Conservation (phyloP, 2,113 vertebrate species). For the Cinclus mexicanus region DNA sequence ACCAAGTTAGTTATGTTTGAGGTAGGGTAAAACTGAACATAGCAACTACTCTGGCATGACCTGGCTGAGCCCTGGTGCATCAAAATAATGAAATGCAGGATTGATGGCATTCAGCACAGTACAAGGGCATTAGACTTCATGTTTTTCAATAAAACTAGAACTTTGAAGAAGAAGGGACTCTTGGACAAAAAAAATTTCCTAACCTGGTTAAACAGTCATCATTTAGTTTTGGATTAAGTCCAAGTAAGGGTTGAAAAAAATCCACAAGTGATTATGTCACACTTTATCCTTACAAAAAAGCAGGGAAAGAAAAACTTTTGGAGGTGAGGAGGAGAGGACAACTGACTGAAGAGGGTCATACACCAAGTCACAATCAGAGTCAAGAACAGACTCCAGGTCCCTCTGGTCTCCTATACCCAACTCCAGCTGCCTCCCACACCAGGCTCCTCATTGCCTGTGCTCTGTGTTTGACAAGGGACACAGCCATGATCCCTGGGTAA, state of each 20-base stretch:
- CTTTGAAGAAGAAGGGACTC: neutral
- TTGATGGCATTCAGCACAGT: neutral
- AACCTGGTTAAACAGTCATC: neutral
- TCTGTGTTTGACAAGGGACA: neutral
- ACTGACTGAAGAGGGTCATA: neutral
- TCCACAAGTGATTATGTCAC: neutral
- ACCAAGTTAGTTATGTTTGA: neutral
- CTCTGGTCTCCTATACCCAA: neutral
- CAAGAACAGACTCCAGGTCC: neutral
- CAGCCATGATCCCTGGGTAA: neutral
- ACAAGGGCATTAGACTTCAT: neutral
- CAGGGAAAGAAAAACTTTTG: neutral
- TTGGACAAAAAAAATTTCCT: neutral
- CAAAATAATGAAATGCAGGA: neutral
- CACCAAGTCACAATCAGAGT: rapidly evolving
- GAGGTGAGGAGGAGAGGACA: neutral
- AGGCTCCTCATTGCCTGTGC: neutral
- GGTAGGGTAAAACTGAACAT: neutral
- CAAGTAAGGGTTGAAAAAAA: neutral
- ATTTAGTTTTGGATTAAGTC: neutral
- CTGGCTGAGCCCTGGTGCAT: neutral
- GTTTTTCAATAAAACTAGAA: neutral
- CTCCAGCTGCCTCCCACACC: neutral
- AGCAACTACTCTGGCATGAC: neutral
- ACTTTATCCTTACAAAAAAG: neutral